Conservation (phyloP, 2,888 invertebrate species). For the Taenaris catops region DNA sequence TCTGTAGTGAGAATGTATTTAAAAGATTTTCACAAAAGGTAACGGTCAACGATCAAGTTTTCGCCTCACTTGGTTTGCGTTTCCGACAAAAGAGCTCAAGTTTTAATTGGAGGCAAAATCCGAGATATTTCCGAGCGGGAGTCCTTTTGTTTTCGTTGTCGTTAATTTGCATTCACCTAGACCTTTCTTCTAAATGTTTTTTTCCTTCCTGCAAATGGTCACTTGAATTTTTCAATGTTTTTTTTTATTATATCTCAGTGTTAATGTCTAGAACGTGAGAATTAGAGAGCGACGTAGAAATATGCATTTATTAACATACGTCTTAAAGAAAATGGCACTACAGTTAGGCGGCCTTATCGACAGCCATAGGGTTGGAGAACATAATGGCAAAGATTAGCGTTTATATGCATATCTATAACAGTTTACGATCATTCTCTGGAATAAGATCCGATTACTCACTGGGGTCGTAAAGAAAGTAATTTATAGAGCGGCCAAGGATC, state of each 20-base stretch:
- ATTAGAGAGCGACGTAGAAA: no score
- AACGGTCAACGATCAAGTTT: slow-evolving; percentile 23
- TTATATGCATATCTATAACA: no score
- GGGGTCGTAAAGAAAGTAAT: slow-evolving; percentile 66
- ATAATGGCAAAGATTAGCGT: no score
- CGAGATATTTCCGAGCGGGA: slow-evolving; percentile 24
- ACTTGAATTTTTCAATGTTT: slow-evolving; percentile 6
- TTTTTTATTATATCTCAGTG: no score
- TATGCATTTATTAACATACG: no score
- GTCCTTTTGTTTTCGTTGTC: slow-evolving; percentile 22
- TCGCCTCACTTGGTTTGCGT: slow-evolving; percentile 23
- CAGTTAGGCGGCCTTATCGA: no score
- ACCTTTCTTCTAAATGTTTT: slow-evolving; percentile 8
- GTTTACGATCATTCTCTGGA: slow-evolving; percentile 48
- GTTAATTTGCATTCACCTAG: slow-evolving; percentile 19
- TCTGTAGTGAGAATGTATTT: slow-evolving; percentile 2
- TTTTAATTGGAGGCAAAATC: slow-evolving; percentile 26
- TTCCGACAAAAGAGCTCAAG: slow-evolving; percentile 23
- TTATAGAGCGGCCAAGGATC: slow-evolving; percentile 40
- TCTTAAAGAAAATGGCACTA: no score
- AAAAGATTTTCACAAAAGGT: slow-evolving; percentile 20
- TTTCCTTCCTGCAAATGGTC: slow-evolving; percentile 2
- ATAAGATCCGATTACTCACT: slow-evolving; percentile 59
- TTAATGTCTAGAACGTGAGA: no score
- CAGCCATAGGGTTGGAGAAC: no score